Evolutionary conservation across 2,797 vertebrate genomes (phyloP), one percentile per base, ranked within the genome.

Genomic region (Trematomus bernacchii): DNA sequence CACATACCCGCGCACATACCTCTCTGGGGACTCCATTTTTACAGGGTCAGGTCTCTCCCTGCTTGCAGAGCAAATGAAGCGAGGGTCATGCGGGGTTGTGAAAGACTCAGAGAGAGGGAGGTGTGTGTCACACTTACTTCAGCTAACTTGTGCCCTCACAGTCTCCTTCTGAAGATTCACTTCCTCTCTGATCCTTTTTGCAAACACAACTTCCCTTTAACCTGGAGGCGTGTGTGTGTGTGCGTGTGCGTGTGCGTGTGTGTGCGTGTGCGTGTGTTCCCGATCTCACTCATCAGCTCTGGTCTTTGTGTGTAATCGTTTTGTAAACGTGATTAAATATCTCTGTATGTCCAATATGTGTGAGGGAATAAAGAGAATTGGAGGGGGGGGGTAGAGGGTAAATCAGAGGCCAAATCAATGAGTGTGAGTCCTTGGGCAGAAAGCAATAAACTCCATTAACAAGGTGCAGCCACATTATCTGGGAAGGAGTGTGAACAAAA

Each of bases 391-490:
- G 80, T 50, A 68, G 83, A 83, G 74, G 59, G 88, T 85, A 83
- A 87, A 87, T 83, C 83, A 82, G 84, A 90, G 83, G 75, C 77
- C 47, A 73, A 87, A 93, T 92, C 88, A 76, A 88, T 93, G 84
- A 79, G 85, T 67, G 67, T 2, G 71, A 82, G 86, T 92, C 90
- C 85, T 88, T 84, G 83, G 77, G 86, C 85, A 82, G 80, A 91
- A 90, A 89, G 88, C 90, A 91, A 90, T 92, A 91, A 91, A 91
- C 70, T 87, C 84, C 77, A 91, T 92, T 89, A 93, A 91, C 90
- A 84, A 90, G 85, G 85, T 89, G 82, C 85, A 87, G 83, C 71
- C 85, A 87, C 84, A 88, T 87, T 80, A 87, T 91, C 69, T 77
- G 54, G 40, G 74, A 73, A 51, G 65, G 78, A 27, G 64, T 27